Percentiles rank a stretch among this genome's conserved stretches.
phyloP scores from a whole-genome alignment of 2,888 invertebrate genomes.

The Protula sp. region DNA sequence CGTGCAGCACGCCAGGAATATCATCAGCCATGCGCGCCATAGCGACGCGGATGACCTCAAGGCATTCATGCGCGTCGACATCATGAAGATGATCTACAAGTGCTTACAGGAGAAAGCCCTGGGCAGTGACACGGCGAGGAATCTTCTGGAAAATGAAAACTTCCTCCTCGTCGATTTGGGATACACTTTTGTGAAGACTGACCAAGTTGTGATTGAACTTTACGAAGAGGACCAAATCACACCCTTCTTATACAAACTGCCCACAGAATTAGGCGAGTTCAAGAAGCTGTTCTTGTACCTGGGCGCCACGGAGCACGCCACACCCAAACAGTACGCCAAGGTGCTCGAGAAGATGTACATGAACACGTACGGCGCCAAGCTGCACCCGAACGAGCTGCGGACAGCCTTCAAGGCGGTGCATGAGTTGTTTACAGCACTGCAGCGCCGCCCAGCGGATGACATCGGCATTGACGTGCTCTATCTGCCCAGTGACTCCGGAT shows the following conservation, averaged over 20 bases:
- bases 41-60: constrained; percentile 12
- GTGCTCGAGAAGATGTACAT: constrained; percentile 24
- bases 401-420: constrained; percentile 27
- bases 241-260: constrained; percentile 27
- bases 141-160: constrained; percentile 3
- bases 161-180: constrained; percentile 24
- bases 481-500: constrained; percentile 17
- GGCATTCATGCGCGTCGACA: constrained; percentile 23
- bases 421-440: constrained; percentile 24
- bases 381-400: constrained; percentile 29
- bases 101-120: constrained; percentile 17
- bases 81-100: constrained; percentile 25
- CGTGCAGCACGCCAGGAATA: constrained; percentile 18
- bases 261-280: constrained; percentile 29
- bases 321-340: constrained; percentile 26
- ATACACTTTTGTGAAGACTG: constrained; percentile 21
- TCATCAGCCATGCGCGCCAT: constrained; percentile 8
- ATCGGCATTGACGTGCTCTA: constrained; percentile 13
- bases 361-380: constrained; percentile 20
- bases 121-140: constrained; percentile 7
- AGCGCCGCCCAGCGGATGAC: constrained; percentile 16
- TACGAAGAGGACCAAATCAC: constrained; percentile 30
- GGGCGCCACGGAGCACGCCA: constrained; percentile 24
- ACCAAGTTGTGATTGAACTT: constrained; percentile 28
- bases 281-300: constrained; percentile 25